Base-by-base conservation (phyloP, 2,113 vertebrate genomes). In the Malaclemys terrapin region DNA sequence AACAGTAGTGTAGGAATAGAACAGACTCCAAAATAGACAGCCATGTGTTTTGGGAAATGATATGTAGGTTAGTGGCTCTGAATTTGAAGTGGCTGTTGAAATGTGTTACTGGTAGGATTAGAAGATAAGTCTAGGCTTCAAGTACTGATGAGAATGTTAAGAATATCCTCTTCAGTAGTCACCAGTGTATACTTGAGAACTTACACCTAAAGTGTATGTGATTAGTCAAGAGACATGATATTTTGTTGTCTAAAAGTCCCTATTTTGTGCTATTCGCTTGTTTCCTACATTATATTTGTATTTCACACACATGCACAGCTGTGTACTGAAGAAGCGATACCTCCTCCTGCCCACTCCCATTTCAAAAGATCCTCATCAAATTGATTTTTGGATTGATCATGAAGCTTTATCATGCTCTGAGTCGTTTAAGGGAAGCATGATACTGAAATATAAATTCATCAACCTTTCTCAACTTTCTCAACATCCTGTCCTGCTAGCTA, bases 11-110 rank as follows among this genome's bases (percentile, higher is more conserved):
- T 57, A 75, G 88, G 87, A 89, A 88, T 85, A 83, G 62, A 93
- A 62, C 17, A 5, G 78, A 35, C 90, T 89, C 80, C 84, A 65
- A 96, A 91, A 84, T 10, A 96, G 95, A 80, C 78, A 93, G 90
- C 86, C 50, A 11, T 7, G 56, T 98, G 94, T 96, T 96, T 91
- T 54, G 95, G 86, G 93, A 96, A 94, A 82, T 84, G 80, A 93
- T 96, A 93, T 90, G 24, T 80, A 53, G 38, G 3, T 82, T 10
- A 24, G 84, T 90, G 93, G 75, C 83, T 85, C 69, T 24, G 69
- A 81, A 45, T 92, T 96, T 2, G 1, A 96, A 98, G 97, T 97
- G 96, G 94, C 94, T 97, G 93, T 94, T 98, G 97, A 98, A 98
- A 97, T 87, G 94, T 96, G 89, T 82, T 95, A 80, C 90, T 97